Conservation (phyloP, 2,797 vertebrate species). For the Galagoides demidoff region DNA sequence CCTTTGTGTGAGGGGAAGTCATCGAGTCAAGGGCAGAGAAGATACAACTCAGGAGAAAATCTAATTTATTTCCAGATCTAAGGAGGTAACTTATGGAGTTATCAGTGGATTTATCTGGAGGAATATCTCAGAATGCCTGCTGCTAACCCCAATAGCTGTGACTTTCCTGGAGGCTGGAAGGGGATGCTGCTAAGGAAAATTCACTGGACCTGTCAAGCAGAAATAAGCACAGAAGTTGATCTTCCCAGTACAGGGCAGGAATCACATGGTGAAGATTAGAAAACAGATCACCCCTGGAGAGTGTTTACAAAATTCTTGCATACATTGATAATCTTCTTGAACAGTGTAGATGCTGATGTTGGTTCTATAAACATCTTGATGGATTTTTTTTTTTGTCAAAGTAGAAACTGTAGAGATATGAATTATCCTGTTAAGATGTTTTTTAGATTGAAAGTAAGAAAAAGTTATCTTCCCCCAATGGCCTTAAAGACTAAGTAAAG, state of each 20-base stretch:
- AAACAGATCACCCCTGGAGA: background rate
- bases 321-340: background rate
- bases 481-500: background rate
- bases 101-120: background rate
- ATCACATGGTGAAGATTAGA: background rate
- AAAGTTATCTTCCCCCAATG: background rate
- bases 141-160: background rate
- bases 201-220: background rate
- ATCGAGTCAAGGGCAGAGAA: background rate
- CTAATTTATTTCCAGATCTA: background rate
- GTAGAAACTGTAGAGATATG: background rate
- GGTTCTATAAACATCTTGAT: background rate
- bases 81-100: background rate
- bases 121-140: background rate
- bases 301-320: background rate
- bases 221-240: background rate
- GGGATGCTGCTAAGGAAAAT: background rate
- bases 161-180: background rate
- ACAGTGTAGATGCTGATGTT: background rate
- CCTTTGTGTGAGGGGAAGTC: background rate
- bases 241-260: background rate
- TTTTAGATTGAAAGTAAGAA: background rate
- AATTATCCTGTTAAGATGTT: background rate
- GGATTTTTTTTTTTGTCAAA: slow-evolving; percentile 20
- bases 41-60: background rate